These are phyloP conservation scores for Spialia ferax DNA, from an alignment of 2,888 invertebrate species.

Conservation along the genomic window DNA sequence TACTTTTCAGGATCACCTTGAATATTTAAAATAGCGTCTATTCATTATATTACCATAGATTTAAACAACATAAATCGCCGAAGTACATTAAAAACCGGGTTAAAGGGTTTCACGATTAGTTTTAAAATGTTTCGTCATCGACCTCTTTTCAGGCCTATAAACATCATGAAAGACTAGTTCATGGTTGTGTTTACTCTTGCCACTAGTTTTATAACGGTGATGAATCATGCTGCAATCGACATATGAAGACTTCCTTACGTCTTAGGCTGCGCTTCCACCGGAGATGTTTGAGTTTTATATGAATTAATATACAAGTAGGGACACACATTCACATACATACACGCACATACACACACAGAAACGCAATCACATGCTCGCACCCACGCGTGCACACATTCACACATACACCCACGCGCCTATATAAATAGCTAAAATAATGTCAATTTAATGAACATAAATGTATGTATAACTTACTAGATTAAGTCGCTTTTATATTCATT, in stretches of 20 bases:
- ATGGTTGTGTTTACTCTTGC: constrained; percentile 27
- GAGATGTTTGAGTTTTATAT: too few relatives aligned
- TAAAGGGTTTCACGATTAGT: constrained; percentile 21
- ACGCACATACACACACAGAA: too few relatives aligned
- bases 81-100: constrained; percentile 16
- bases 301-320: constrained; percentile 14
- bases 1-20: too few relatives aligned
- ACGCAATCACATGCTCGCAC: too few relatives aligned
- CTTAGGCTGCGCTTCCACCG: neutral
- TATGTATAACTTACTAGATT: too few relatives aligned
- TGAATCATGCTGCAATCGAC: constrained; percentile 27
- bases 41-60: neutral
- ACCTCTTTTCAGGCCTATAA: constrained; percentile 45
- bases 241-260: constrained; percentile 12
- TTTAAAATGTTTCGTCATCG: constrained; percentile 45
- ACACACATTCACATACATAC: too few relatives aligned
- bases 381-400: too few relatives aligned
- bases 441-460: too few relatives aligned
- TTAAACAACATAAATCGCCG: constrained; percentile 5
- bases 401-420: too few relatives aligned
- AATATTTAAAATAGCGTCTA: too few relatives aligned
- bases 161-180: constrained; percentile 36
- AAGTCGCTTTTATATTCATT: too few relatives aligned
- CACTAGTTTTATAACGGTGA: constrained; percentile 22
- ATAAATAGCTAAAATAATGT: too few relatives aligned